Percentiles rank a stretch among this genome's conserved stretches.
phyloP scores from a whole-genome alignment of 1,140 invertebrate species.

The Aplysia californica region DNA sequence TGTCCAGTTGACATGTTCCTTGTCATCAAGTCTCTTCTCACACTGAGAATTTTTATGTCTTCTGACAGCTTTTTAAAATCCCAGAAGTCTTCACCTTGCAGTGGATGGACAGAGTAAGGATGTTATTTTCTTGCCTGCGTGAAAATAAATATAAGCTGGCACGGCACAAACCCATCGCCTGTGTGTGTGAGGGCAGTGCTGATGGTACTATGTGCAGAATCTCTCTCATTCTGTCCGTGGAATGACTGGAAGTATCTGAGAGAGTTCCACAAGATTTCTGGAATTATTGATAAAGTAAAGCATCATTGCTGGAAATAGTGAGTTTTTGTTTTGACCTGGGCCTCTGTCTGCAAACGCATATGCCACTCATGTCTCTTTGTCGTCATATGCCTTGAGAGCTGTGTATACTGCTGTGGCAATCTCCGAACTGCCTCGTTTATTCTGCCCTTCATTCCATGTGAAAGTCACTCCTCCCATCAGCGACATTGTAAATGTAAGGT shows the following conservation, averaged over 20 bases:
- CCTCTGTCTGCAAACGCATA: neutral
- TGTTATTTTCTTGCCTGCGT: neutral
- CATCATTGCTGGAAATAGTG: neutral
- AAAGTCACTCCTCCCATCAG: neutral
- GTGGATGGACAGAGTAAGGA: neutral
- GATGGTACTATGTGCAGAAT: neutral
- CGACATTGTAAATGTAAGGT: conserved; percentile 4
- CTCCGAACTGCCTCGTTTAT: neutral
- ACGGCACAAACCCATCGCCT: neutral
- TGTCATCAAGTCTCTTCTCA: neutral
- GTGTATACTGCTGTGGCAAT: neutral
- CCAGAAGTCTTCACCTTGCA: neutral
- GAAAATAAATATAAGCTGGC: neutral
- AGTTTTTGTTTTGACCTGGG: conserved; percentile 1
- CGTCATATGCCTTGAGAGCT: neutral
- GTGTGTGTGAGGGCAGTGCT: neutral
- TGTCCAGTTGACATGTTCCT: neutral
- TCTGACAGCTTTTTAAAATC: neutral
- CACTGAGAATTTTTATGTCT: neutral
- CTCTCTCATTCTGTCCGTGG: conserved; percentile 1
- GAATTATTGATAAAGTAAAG: neutral
- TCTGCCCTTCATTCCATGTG: conserved; percentile 22
- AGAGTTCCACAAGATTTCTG: neutral
- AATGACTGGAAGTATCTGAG: neutral
- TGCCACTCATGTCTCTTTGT: neutral